These are phyloP conservation scores for Antrozous pallidus DNA, from an alignment of 2,797 vertebrate genomes.

Conservation along the genomic window DNA sequence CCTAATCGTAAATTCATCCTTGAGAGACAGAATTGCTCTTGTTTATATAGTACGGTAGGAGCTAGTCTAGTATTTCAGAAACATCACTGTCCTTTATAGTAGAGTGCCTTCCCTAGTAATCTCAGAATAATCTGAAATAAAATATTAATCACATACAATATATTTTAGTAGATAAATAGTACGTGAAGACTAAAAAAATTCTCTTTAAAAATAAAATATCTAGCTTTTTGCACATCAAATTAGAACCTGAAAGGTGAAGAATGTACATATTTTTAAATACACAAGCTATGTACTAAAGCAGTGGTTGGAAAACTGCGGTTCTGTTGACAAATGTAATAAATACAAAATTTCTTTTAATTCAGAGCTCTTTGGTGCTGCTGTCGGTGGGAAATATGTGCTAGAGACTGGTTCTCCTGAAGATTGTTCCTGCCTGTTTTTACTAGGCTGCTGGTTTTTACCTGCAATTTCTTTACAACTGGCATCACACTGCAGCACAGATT, in stretches of 20 bases:
- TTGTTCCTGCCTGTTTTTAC: constrained; percentile 78
- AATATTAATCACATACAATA: constrained; percentile 71
- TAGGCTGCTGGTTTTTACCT: constrained; percentile 80
- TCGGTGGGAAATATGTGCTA: constrained; percentile 66
- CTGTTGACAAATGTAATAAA: too few species aligned
- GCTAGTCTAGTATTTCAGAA: background rate
- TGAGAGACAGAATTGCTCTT: constrained; percentile 6
- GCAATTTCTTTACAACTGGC: constrained; percentile 79
- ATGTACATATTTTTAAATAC: constrained; percentile 82
- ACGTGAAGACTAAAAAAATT: constrained; percentile 75
- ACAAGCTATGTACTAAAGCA: constrained; percentile 78
- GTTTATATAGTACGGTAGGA: background rate
- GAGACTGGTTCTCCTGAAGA: constrained; percentile 73
- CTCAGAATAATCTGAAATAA: constrained; percentile 71
- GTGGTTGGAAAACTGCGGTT: too few species aligned
- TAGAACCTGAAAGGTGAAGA: constrained; percentile 81
- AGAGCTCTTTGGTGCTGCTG: constrained; percentile 52
- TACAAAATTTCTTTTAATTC: constrained; percentile 79
- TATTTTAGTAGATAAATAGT: constrained; percentile 73
- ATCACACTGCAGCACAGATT: constrained; percentile 69
- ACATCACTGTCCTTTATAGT: background rate
- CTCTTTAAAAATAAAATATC: constrained; percentile 79
- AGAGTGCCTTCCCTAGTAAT: constrained; percentile 56
- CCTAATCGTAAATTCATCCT: constrained; percentile 32
- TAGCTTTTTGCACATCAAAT: constrained; percentile 82